These are phyloP conservation scores for Metellina segmentata DNA, from an alignment of 2,888 invertebrate genomes.

Conservation along the genomic window DNA sequence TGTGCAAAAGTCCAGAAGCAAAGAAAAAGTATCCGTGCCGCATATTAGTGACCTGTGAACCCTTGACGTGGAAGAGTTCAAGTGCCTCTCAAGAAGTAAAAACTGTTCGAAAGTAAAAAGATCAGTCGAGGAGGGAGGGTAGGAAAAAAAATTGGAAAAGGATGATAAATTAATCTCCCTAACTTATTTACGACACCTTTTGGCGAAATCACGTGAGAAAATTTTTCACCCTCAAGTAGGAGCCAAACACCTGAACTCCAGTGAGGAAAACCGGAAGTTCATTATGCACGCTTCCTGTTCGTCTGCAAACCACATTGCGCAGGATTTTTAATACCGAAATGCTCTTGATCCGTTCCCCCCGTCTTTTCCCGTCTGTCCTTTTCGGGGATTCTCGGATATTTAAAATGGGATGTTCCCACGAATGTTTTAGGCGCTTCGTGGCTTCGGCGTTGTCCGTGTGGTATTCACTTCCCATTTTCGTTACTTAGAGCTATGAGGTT, in stretches of 20 bases:
- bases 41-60: conserved; percentile 36
- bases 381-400: conserved; percentile 4
- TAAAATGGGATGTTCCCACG: not conserved
- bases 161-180: conserved; percentile 73
- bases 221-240: conserved; percentile 53
- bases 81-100: conserved; percentile 47
- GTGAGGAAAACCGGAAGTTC: conserved; percentile 69
- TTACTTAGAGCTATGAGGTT: not conserved
- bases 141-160: not conserved
- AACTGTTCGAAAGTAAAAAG: not conserved
- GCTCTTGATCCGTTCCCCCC: conserved; percentile 2
- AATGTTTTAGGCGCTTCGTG: not conserved
- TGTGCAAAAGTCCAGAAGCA: not conserved
- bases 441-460: not conserved
- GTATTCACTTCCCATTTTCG: too few relatives aligned
- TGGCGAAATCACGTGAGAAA: conserved; percentile 68
- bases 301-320: conserved; percentile 67
- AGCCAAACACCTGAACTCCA: conserved; percentile 65
- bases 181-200: conserved; percentile 72
- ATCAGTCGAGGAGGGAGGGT: not conserved
- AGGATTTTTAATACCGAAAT: conserved; percentile 44
- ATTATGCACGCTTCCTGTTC: conserved; percentile 73
- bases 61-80: conserved; percentile 34
- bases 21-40: not conserved
- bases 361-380: conserved; percentile 2